A percentile compares a stretch with the other conserved stretches of the same genome.
Evolutionary conservation across 2,113 vertebrate species (phyloP).

Genomic region (Odobenus rosmarus): DNA sequence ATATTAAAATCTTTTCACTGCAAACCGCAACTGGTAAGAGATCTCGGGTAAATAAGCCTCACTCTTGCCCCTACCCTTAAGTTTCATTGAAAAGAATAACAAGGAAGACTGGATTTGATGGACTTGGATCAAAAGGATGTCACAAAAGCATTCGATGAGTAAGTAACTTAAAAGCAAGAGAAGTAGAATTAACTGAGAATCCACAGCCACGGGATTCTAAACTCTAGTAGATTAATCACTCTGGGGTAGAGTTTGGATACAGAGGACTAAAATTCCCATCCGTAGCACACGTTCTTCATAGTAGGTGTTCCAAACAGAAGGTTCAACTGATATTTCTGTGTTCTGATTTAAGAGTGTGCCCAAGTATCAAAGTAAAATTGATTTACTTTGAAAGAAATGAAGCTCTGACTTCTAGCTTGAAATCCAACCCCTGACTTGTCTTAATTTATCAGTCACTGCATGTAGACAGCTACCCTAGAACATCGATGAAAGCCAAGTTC

Average conservation of each 20-base stretch:
- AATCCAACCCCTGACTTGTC: slow-evolving; percentile 43
- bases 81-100: slow-evolving; percentile 26
- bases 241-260: neutral
- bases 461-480: neutral
- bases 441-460: slow-evolving; percentile 18
- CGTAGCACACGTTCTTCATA: neutral
- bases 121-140: slow-evolving; percentile 12
- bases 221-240: neutral
- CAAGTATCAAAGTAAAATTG: neutral
- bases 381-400: neutral
- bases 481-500: slow-evolving; percentile 36
- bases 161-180: slow-evolving; percentile 7
- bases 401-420: slow-evolving; percentile 30
- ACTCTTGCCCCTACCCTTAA: neutral
- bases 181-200: neutral
- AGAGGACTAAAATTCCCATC: neutral
- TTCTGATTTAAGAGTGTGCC: neutral
- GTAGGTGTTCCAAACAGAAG: neutral
- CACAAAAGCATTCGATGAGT: slow-evolving; percentile 11
- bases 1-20: neutral
- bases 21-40: neutral
- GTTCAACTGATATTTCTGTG: neutral
- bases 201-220: neutral
- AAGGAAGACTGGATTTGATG: neutral
- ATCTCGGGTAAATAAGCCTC: neutral